These are phyloP conservation scores for Drepanosiphum platanoidis DNA, from an alignment of 2,888 invertebrate genomes.

Conservation along the genomic window DNA sequence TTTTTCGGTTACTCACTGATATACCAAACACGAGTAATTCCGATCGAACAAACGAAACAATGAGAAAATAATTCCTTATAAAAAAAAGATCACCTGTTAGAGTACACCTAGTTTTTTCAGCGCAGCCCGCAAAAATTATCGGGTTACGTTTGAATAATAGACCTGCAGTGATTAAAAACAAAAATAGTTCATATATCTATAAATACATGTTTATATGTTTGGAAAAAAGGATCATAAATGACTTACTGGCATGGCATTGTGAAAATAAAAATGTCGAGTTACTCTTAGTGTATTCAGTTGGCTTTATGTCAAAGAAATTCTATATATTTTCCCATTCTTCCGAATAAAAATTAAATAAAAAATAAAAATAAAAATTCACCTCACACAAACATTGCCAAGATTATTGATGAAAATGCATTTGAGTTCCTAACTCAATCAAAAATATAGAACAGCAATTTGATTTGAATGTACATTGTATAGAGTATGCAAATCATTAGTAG, in stretches of 20 bases:
- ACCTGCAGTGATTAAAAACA: neutral
- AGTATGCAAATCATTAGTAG: neutral
- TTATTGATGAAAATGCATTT: neutral
- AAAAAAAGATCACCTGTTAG: neutral
- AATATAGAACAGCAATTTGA: neutral
- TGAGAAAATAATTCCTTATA: neutral
- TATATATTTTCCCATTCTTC: neutral
- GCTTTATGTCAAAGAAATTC: neutral
- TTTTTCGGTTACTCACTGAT: neutral
- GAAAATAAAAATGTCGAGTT: neutral
- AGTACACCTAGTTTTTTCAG: neutral
- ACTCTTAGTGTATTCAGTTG: neutral
- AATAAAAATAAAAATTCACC: neutral
- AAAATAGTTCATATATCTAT: neutral
- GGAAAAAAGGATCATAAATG: neutral
- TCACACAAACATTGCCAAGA: constrained; percentile 16
- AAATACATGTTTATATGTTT: neutral
- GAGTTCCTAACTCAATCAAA: neutral
- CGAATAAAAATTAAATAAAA: neutral
- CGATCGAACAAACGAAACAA: neutral
- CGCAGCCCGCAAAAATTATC: neutral
- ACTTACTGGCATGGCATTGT: neutral
- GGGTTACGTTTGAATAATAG: constrained; percentile 9
- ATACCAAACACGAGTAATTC: neutral
- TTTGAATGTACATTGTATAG: neutral